Percentiles rank a stretch among this genome's conserved stretches.
Conservation (phyloP, 2,113 vertebrate species). For the Jaculus jaculus region DNA sequence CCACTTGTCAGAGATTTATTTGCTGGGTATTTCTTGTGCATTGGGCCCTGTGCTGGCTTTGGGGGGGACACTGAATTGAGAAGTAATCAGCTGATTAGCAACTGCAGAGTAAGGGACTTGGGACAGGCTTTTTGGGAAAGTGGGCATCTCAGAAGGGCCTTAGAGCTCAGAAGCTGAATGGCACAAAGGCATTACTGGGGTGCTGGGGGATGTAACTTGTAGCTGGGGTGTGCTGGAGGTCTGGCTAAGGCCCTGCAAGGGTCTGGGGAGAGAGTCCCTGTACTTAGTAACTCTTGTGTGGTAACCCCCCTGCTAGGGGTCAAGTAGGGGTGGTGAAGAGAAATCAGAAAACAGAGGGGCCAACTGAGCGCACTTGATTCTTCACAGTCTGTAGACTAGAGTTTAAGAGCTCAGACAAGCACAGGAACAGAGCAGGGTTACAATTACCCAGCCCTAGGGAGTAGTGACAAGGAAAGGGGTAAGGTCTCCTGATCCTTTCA, state of each 20-base stretch:
- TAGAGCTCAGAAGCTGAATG: neutral
- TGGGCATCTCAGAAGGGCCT: neutral
- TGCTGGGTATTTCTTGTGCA: slow-evolving; percentile 13
- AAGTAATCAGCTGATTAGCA: neutral
- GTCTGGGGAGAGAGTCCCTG: neutral
- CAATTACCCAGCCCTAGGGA: neutral
- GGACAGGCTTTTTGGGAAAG: slow-evolving; percentile 29
- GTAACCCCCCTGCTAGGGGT: neutral
- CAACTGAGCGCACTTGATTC: neutral
- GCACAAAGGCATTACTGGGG: no score
- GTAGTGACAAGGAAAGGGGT: neutral
- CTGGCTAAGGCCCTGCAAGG: neutral
- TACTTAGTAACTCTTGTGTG: neutral
- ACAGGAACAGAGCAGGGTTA: slow-evolving; percentile 34
- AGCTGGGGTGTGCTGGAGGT: neutral
- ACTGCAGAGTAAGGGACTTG: neutral
- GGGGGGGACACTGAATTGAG: neutral
- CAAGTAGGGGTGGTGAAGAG: neutral
- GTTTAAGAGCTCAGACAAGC: slow-evolving; percentile 56
- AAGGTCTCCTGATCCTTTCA: neutral
- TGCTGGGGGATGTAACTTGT: no score
- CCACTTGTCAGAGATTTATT: neutral
- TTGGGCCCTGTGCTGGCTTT: neutral
- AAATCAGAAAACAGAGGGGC: neutral
- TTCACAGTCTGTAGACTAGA: slow-evolving; percentile 17